Evolutionary conservation across 2,113 vertebrate genomes (phyloP).

Genomic region (Mellivora capensis): DNA sequence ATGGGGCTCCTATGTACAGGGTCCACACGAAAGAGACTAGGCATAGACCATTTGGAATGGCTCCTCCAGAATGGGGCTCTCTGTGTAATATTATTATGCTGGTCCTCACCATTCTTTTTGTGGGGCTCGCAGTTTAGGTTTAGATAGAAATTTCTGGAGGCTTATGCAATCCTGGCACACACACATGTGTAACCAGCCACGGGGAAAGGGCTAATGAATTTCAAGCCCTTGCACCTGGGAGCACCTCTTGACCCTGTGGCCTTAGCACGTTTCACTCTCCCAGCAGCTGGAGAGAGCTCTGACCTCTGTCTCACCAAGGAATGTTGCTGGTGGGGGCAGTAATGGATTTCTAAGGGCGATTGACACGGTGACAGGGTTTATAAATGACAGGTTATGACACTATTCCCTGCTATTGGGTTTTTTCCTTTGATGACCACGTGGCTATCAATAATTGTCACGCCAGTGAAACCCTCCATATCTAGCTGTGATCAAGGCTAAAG

Average conservation of each 20-base stretch:
- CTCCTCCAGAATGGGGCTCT: not conserved
- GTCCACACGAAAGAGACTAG: not conserved
- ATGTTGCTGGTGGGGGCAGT: not conserved
- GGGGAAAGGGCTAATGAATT: constrained; percentile 34
- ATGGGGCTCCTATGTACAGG: not conserved
- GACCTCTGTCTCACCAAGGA: constrained; percentile 17
- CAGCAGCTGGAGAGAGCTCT: constrained; percentile 32
- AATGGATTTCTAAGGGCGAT: constrained; percentile 52
- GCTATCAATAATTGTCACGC: not conserved
- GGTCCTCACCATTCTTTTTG: not conserved
- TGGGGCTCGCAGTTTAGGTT: not conserved
- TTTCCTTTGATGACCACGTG: constrained; percentile 38
- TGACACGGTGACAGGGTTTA: constrained; percentile 46
- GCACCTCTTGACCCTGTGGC: not conserved
- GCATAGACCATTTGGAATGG: not conserved
- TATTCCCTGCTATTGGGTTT: not conserved
- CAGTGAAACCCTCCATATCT: constrained; percentile 17
- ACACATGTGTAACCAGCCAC: not conserved
- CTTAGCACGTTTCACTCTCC: not conserved
- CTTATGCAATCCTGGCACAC: not conserved
- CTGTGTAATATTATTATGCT: not conserved
- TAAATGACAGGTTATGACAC: constrained; percentile 58
- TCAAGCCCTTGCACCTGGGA: not conserved
- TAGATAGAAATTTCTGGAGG: not conserved
- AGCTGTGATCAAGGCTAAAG: not conserved